Percentiles rank a stretch among this genome's conserved stretches.
Conservation (phyloP, 2,113 vertebrate genomes). For the Drymodes brunneopygia region DNA sequence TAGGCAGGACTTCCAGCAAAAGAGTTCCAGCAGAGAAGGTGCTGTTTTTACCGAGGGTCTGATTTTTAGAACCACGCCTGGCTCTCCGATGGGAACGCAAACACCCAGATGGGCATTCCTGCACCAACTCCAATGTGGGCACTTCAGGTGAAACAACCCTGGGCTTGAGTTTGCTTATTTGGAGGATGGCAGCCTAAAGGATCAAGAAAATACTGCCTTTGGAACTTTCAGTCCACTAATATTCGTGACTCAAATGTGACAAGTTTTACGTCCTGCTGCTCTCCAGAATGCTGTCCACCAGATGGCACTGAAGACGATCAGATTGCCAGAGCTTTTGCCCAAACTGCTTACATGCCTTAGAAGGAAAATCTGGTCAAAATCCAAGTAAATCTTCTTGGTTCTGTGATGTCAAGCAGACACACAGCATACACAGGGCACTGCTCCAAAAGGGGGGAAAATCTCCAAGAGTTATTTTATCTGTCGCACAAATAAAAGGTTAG, state of each 20-base stretch:
- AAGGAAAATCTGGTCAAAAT: background rate
- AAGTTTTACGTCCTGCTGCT: background rate
- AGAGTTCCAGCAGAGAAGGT: background rate
- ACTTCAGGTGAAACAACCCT: background rate
- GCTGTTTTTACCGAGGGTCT: background rate
- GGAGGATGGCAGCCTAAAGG: background rate
- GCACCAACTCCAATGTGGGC: fast-evolving
- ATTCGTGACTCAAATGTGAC: background rate
- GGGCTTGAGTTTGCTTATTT: background rate
- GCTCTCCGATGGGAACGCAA: background rate
- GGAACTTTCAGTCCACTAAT: background rate
- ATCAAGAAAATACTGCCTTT: background rate
- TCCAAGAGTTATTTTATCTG: background rate
- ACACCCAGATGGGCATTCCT: background rate
- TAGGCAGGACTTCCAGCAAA: background rate
- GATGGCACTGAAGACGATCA: conserved; percentile 32
- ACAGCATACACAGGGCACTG: background rate
- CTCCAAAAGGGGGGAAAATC: background rate
- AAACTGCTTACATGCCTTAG: background rate
- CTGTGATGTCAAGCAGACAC: background rate
- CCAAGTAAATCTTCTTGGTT: background rate
- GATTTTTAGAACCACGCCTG: background rate
- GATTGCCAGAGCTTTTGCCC: background rate
- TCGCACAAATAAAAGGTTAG: background rate
- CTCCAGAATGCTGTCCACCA: background rate